A percentile compares a stretch with the other conserved stretches of the same genome.
These are phyloP conservation scores for Pyrgilauda ruficollis DNA, from an alignment of 2,113 vertebrate species.

Conservation along the genomic window DNA sequence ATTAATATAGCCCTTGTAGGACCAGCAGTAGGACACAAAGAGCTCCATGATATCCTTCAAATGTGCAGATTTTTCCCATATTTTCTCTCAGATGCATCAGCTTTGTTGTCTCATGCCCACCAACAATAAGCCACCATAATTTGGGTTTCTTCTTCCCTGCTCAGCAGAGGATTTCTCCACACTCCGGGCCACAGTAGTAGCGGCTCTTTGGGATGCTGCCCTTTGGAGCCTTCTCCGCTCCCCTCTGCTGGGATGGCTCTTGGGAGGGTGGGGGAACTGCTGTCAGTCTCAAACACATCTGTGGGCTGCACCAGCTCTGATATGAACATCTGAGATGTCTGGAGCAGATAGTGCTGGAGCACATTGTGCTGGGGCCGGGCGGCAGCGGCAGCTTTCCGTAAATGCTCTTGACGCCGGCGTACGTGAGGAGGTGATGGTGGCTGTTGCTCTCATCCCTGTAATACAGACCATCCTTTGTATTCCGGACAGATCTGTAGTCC, in stretches of 20 bases:
- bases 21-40: neutral
- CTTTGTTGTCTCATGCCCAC: neutral
- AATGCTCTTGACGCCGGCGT: neutral
- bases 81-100: neutral
- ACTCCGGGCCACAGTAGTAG: accelerated
- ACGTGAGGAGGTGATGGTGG: neutral
- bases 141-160: neutral
- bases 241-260: neutral
- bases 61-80: accelerated
- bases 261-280: neutral
- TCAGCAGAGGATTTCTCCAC: neutral
- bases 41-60: neutral
- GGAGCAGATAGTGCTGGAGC: conserved; percentile 39
- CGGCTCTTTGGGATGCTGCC: accelerated
- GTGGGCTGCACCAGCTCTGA: neutral
- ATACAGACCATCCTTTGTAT: neutral
- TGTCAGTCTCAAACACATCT: neutral
- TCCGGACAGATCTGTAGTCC: neutral
- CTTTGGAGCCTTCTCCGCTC: accelerated
- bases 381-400: accelerated
- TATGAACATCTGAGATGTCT: conserved; percentile 4
- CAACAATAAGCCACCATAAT: neutral
- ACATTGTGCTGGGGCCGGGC: neutral
- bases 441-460: neutral
- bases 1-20: neutral